Percentiles rank a stretch among this genome's conserved stretches.
phyloP scores from a whole-genome alignment of 2,888 invertebrate species.

The Merodon equestris region DNA sequence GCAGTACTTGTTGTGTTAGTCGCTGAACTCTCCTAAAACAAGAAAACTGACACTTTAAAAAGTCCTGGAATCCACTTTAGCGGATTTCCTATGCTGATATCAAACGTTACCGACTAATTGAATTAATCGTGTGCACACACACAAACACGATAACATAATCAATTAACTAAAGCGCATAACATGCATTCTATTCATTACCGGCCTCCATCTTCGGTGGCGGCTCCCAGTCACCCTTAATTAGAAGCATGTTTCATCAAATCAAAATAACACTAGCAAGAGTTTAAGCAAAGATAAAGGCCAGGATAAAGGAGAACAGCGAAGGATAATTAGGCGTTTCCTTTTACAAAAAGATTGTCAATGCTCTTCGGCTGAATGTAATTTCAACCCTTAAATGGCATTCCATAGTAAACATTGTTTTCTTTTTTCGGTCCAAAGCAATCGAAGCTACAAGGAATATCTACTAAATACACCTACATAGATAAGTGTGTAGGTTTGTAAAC shows the following conservation, averaged over 20 bases:
- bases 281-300: slow-evolving; percentile 13
- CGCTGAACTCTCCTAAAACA: slow-evolving; percentile 75
- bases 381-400: slow-evolving; percentile 25
- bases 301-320: slow-evolving; percentile 15
- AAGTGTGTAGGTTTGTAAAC: no score
- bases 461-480: no score
- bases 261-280: slow-evolving; percentile 40
- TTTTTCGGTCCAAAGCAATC: no score
- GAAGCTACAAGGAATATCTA: no score
- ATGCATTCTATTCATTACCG: slow-evolving; percentile 52
- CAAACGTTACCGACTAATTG: slow-evolving; percentile 8
- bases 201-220: slow-evolving; percentile 2
- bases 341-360: slow-evolving; percentile 44
- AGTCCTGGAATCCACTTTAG: no score
- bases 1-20: slow-evolving; percentile 77
- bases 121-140: slow-evolving; percentile 44
- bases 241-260: slow-evolving; percentile 62
- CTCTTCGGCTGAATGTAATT: slow-evolving; percentile 43
- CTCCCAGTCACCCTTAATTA: slow-evolving; percentile 51
- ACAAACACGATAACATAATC: slow-evolving; percentile 36
- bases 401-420: no score
- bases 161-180: slow-evolving; percentile 59
- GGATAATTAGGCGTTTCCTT: slow-evolving; percentile 61
- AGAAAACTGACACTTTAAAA: background rate
- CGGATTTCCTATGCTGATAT: no score